Base-by-base conservation (phyloP, 2,113 vertebrate genomes). In the Neolamprologus falcicula region DNA sequence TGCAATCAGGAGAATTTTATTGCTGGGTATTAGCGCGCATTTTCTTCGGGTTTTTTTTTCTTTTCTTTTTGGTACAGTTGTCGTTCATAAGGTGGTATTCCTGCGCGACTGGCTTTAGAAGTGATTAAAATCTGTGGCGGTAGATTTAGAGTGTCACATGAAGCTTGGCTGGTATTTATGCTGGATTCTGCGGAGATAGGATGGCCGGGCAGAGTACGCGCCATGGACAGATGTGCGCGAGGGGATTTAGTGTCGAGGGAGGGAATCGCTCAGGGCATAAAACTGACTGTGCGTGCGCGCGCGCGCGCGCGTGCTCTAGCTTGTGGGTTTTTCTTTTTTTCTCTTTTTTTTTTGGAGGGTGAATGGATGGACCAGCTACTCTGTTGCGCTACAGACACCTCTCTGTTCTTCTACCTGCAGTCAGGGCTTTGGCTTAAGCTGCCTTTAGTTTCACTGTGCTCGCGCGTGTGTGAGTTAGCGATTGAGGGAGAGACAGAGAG, bases 201-300 rank as follows among this genome's bases (percentile, higher is more conserved):
- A 88, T 84, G 87, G 86, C 89, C 83, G 83, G 86, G 82, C 87
- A 86, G 82, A 85, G 90, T 86, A 40, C 89, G 94, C 91, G 92
- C 92, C 90, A 88, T 93, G 90, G 95, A 94, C 95, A 96, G 95
- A 96, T 96, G 95, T 95, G 95, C 35, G 63, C 90, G 92, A 83
- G 47, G 91, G 93, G 95, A 95, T 96, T 96, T 96, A 93, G 90
- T 92, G 83, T 92, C 84, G 88, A 93, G 93, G 94, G 94, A 93
- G 89, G 73, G 94, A 94, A 94, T 94, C 93, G 94, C 89, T 90
- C 92, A 91, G 93, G 92, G 92, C 91, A 93, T 86, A 94, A 80
- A 93, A 86, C 91, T 90, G 91, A 71, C 35, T 80, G 47, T 86
- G 91, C 8, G 79, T 2, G 31, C 14, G 80, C 11, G 79, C n/a